Base-by-base conservation (phyloP, 2,888 invertebrate species). In the Gasteruption jaculator region DNA sequence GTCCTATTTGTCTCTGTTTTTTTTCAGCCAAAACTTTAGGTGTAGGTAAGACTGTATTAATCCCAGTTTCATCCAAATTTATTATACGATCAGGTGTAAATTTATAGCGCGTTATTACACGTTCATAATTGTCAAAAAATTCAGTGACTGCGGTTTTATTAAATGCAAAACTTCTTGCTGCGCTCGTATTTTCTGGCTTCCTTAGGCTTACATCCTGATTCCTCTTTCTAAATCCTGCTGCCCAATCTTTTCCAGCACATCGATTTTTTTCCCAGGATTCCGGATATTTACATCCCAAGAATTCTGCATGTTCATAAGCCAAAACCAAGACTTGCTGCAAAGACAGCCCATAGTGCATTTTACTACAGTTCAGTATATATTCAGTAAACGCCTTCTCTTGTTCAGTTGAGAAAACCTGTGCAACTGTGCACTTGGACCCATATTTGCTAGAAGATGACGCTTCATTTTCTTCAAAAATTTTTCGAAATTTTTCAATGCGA, bases 21-120 rank as follows among this genome's bases (percentile, higher is more conserved):
- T 57, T 70, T 22, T 48, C 36, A 22, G 68, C 62, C 44, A 68
- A 41, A 38, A 69, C 56, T 50, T 62, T 64, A 16, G 54, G 44
- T n/a, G 63, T 58, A 41, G 55, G 64, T 37, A 69, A 69, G 2
- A 72, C 71, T 3, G 70, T 73, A 15, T 67, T 61, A 4, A 71
- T 43, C 0, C 61, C 66, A 16, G 68, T 64, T 53, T 74, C 70
- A 52, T 72, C 70, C 19, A 65, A 42, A 48, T 71, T 71, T 41
- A 60, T 70, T 32, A 71, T 63, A 30, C 53, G 48, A 34, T 55
- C 46, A 19, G 56, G 55, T 20, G 46, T 38, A 47, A 52, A 39
- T 18, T 34, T 14, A n/a, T 38, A 7, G 4, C 30, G 19, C 22
- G 8, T 22, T 15, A 36, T 30, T 10, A 43, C 2, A 21, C 51